A percentile compares a stretch with the other conserved stretches of the same genome.
These are phyloP conservation scores for Odocoileus virginianus DNA, from an alignment of 2,113 vertebrate species.

Conservation along the genomic window DNA sequence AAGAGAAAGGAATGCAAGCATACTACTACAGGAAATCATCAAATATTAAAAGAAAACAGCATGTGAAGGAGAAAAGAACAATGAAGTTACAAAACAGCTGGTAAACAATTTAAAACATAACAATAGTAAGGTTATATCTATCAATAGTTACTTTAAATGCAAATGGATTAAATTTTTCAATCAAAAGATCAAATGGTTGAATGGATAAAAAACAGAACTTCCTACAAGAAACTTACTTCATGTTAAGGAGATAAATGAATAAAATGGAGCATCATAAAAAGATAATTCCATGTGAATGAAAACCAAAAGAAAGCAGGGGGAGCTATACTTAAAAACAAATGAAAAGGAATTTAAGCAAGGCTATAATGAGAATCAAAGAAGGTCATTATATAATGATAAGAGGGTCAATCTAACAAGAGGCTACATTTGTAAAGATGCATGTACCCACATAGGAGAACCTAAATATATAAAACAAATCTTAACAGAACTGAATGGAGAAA, in stretches of 20 bases:
- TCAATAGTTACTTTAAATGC: neutral
- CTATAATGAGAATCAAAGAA: neutral
- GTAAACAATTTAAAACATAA: neutral
- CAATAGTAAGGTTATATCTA: neutral
- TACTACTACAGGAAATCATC: neutral
- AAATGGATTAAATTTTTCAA: neutral
- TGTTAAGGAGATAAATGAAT: too few relatives aligned
- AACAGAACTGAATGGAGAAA: neutral
- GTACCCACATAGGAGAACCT: neutral
- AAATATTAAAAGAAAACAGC: neutral
- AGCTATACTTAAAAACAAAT: neutral
- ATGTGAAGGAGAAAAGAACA: neutral
- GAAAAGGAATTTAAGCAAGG: neutral
- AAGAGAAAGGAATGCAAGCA: neutral
- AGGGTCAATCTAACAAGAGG: neutral
- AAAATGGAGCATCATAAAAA: too few relatives aligned
- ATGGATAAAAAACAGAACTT: neutral
- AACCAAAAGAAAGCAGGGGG: neutral
- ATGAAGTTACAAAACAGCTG: neutral
- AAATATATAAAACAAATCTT: neutral
- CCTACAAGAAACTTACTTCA: neutral
- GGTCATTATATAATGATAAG: neutral
- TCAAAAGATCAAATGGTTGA: neutral
- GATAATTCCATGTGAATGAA: neutral
- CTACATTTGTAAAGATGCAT: neutral